Conservation (phyloP, 2,113 vertebrate species). For the Pandion haliaetus region DNA sequence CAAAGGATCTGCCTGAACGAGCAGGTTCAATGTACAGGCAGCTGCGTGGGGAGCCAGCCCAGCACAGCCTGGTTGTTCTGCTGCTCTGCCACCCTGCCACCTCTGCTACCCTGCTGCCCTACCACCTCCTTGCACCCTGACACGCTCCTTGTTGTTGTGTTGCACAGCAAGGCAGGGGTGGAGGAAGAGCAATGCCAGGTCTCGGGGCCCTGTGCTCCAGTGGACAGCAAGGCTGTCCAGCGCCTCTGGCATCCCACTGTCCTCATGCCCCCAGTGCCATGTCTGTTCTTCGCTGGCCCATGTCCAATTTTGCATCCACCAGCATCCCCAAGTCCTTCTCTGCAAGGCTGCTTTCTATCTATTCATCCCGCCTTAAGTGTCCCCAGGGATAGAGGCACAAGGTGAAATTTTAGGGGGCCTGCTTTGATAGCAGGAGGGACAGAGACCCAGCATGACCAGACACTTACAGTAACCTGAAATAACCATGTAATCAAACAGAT, state of each 20-base stretch:
- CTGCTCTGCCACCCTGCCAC: neutral
- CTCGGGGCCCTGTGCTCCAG: too few species aligned
- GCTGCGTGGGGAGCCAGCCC: neutral
- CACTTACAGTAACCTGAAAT: neutral
- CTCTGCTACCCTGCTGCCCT: neutral
- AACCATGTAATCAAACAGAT: neutral
- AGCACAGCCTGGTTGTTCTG: neutral
- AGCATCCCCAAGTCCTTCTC: neutral
- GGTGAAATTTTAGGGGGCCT: neutral
- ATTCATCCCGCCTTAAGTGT: neutral
- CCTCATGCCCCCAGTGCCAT: neutral
- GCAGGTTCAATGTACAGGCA: neutral
- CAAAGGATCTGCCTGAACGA: neutral
- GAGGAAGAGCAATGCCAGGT: neutral
- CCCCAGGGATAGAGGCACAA: neutral
- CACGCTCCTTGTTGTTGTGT: neutral
- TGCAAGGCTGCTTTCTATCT: neutral
- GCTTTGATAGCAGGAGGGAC: neutral
- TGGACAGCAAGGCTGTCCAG: neutral
- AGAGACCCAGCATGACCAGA: neutral
- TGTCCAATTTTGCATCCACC: neutral
- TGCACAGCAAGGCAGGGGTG: neutral
- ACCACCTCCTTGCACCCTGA: neutral
- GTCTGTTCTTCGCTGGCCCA: rapidly evolving
- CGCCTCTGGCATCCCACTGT: neutral